Base-by-base conservation (phyloP, 2,888 invertebrate genomes). In the Nomada fucata region DNA sequence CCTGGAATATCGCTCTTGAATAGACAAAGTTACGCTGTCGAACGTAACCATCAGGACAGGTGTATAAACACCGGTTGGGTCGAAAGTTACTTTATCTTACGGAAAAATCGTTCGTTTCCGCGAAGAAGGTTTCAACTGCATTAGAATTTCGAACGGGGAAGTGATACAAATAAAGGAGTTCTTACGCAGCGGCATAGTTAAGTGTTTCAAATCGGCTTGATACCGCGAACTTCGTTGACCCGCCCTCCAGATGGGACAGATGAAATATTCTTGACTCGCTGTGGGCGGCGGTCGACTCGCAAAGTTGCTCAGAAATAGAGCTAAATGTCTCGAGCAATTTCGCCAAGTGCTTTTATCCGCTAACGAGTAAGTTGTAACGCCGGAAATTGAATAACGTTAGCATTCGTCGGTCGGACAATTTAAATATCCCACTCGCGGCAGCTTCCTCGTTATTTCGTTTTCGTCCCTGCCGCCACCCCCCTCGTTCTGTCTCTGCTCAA, bases 141-240 rank as follows among this genome's bases (percentile, higher is more conserved):
- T 88, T 87, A 84, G 81, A 88, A 88, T 86, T 88, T 88, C 78
- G 84, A 78, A 84, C 79, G 68, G 61, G 77, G 29, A 53, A 57
- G 67, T 36, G 69, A 68, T 82, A 84, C 82, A 82, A 87, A 87
- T 83, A 86, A 72, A 67, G 72, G 42, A 23, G 64, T 76, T 79
- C 77, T 84, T 86, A 85, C 76, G 79, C 79, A 36, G 74, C 50
- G 44, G 55, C 55, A 61, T 57, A 29, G 76, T 65, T 59, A 80
- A 85, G 68, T 77, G 82, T 74, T 84, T 73, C 70, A 61, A 74
- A 71, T 76, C 61, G 63, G 60, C 53, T 61, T 63, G 70, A 74
- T 64, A 69, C 69, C 71, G 69, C 69, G 29, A 79, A 76, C 64
- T 79, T 74, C 65, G 79, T 60, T 72, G 75, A 60, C 59, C 59